These are phyloP conservation scores for Rhea americana DNA, from an alignment of 2,113 vertebrate genomes.

Conservation along the genomic window DNA sequence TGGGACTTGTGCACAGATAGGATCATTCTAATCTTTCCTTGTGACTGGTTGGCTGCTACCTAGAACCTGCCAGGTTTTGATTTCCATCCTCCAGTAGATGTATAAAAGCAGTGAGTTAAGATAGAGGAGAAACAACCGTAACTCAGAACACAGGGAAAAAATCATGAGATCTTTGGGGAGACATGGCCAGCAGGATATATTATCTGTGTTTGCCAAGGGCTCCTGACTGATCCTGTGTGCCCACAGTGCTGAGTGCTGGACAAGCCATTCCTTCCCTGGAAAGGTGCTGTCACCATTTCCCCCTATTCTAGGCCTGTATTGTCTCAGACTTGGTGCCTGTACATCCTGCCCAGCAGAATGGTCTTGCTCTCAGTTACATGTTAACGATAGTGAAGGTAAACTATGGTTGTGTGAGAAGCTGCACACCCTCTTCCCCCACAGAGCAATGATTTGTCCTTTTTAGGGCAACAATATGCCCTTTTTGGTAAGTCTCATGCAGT, in stretches of 20 bases:
- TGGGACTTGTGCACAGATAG: background rate
- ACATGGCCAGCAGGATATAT: rapidly evolving
- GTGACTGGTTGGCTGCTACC: background rate
- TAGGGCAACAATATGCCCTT: background rate
- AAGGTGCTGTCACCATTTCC: background rate
- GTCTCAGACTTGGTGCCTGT: too few species aligned
- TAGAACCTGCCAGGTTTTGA: background rate
- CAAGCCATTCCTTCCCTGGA: too few species aligned
- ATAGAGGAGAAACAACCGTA: background rate
- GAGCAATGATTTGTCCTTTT: rapidly evolving
- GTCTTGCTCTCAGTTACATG: background rate
- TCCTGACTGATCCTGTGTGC: background rate
- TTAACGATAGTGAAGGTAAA: background rate
- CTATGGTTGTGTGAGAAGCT: background rate
- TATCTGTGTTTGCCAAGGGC: background rate
- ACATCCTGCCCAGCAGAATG: background rate
- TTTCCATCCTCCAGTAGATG: background rate
- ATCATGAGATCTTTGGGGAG: background rate
- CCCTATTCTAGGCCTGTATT: background rate
- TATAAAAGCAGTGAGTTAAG: background rate
- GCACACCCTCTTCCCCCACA: background rate
- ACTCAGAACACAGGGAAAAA: background rate
- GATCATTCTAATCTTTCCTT: background rate
- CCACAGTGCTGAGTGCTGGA: background rate
- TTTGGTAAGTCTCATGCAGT: rapidly evolving